Percentiles rank a stretch among this genome's conserved stretches.
Evolutionary conservation across 1,140 invertebrate genomes (phyloP).

Genomic region (Bilobella aurantiaca): DNA sequence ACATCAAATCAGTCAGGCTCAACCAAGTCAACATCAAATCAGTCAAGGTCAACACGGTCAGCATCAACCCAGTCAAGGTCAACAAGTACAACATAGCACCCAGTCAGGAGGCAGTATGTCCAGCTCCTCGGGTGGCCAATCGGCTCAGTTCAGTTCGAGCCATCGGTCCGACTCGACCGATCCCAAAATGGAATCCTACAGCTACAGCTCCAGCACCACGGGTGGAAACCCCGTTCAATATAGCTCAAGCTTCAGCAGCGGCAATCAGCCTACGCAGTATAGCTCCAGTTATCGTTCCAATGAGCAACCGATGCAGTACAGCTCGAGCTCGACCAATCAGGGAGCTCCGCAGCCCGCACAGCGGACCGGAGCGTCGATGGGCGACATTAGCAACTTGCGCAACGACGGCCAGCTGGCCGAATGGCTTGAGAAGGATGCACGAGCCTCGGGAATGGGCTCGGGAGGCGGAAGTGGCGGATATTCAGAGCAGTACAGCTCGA

Average conservation of each 20-base stretch:
- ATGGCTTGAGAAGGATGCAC: background rate
- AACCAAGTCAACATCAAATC: background rate
- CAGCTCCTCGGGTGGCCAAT: no score
- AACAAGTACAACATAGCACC: background rate
- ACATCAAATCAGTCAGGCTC: background rate
- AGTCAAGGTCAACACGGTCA: background rate
- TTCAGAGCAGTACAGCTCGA: no score
- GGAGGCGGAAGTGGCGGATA: no score
- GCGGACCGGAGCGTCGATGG: background rate
- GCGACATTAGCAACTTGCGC: background rate
- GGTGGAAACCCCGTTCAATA: background rate
- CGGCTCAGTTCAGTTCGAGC: no score
- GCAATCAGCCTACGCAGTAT: background rate
- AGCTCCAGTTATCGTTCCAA: background rate
- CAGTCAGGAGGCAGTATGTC: background rate
- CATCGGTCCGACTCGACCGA: no score
- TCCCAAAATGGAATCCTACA: no score
- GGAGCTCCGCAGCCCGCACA: background rate
- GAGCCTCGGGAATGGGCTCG: background rate
- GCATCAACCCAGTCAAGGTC: background rate
- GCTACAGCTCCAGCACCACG: background rate
- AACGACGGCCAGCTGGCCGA: slow-evolving; percentile 1
- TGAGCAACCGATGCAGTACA: background rate
- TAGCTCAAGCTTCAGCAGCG: background rate
- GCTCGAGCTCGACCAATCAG: background rate